These are phyloP conservation scores for Salvelinus alpinus DNA, from an alignment of 2,113 vertebrate species.

Conservation along the genomic window DNA sequence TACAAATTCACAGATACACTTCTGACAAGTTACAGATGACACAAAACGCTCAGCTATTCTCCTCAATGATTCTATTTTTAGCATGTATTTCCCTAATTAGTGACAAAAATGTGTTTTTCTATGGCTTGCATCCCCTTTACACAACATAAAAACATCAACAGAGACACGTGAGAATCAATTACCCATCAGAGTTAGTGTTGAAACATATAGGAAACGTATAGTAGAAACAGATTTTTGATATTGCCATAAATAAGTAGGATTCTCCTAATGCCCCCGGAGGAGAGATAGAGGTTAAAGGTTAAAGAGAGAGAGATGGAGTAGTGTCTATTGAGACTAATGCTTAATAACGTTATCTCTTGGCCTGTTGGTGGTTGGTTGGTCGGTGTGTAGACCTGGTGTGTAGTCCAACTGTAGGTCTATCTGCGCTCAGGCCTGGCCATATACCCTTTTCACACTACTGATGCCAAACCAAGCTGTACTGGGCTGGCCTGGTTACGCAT, in stretches of 20 bases:
- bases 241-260: constrained; percentile 99
- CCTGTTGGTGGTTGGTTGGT: constrained; percentile 32
- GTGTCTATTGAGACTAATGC: constrained; percentile 92
- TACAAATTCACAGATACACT: constrained; percentile 69
- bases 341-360: constrained; percentile 71
- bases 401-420: neutral
- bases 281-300: constrained; percentile 66
- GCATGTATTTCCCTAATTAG: constrained; percentile 58
- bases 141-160: constrained; percentile 61
- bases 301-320: constrained; percentile 58
- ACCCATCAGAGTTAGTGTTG: constrained; percentile 81
- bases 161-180: constrained; percentile 68
- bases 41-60: constrained; percentile 61
- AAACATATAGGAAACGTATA: constrained; percentile 69
- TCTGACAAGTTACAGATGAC: constrained; percentile 51
- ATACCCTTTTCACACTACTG: too few relatives aligned
- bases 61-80: constrained; percentile 40
- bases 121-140: constrained; percentile 99
- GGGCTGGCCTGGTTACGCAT: too few relatives aligned
- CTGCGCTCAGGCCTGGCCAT: constrained; percentile 4
- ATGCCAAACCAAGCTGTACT: too few relatives aligned
- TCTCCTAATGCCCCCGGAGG: constrained; percentile 99
- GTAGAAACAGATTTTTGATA: constrained; percentile 89
- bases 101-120: constrained; percentile 79
- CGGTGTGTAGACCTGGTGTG: constrained; percentile 10